These are phyloP conservation scores for Uloborus plumipes DNA, from an alignment of 2,888 invertebrate species.

Conservation along the genomic window DNA sequence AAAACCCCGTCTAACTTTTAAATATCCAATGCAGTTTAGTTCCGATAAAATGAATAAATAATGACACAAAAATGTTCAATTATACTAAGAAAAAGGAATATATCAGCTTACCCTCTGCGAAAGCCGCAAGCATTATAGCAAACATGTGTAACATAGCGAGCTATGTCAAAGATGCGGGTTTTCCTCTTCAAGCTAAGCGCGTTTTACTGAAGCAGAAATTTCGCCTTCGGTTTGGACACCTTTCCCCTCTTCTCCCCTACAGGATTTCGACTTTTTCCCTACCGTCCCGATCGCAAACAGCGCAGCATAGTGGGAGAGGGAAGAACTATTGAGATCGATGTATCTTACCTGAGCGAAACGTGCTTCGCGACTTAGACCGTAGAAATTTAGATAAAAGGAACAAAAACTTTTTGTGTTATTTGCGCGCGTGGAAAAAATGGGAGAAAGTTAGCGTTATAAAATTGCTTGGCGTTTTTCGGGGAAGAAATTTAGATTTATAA, in stretches of 20 bases:
- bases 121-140: constrained; percentile 23
- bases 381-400: constrained; percentile 63
- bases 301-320: constrained; percentile 34
- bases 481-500: constrained; percentile 58
- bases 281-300: constrained; percentile 29
- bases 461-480: constrained; percentile 25
- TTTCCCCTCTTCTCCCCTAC: constrained; percentile 31
- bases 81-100: too few species aligned
- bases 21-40: too few species aligned
- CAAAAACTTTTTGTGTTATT: constrained; percentile 62
- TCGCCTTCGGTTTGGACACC: constrained; percentile 37
- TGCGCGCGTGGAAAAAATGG: constrained; percentile 59
- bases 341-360: constrained; percentile 58
- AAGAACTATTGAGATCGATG: constrained; percentile 56
- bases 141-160: constrained; percentile 58
- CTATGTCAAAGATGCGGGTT: constrained; percentile 57
- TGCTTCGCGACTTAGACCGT: constrained; percentile 48
- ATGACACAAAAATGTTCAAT: neutral
- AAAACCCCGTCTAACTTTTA: too few species aligned
- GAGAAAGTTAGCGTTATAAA: constrained; percentile 56
- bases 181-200: constrained; percentile 58
- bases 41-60: too few species aligned
- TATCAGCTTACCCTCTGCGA: constrained; percentile 30
- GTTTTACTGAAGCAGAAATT: constrained; percentile 63
- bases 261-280: constrained; percentile 41